A percentile compares a stretch with the other conserved stretches of the same genome.
These are phyloP conservation scores for Bryconaethiops microstoma DNA, from an alignment of 2,797 vertebrate species.

Conservation along the genomic window DNA sequence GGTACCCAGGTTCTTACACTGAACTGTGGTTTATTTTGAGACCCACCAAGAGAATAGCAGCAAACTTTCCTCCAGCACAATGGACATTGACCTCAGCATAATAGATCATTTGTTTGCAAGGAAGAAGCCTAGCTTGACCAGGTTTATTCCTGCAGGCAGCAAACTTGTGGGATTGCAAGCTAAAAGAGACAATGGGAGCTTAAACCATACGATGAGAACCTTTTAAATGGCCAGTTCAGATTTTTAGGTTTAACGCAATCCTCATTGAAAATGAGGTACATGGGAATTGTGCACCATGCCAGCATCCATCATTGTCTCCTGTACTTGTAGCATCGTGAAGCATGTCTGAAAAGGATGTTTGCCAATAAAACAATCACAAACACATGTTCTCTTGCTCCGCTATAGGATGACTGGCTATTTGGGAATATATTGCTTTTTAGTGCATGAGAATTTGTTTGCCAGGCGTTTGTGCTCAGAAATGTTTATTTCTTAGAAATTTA, in stretches of 20 bases:
- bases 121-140: neutral
- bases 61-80: neutral
- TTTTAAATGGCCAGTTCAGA: neutral
- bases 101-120: slow-evolving; percentile 8
- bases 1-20: slow-evolving; percentile 1
- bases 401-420: slow-evolving; percentile 6
- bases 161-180: neutral
- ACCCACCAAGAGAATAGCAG: neutral
- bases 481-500: neutral
- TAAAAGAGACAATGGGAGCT: neutral
- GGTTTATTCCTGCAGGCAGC: neutral
- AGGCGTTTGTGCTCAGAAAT: too few species aligned
- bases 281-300: neutral
- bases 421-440: slow-evolving; percentile 19
- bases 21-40: slow-evolving; percentile 14
- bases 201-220: neutral
- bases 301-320: slow-evolving; percentile 5
- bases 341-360: neutral
- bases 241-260: neutral
- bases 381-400: slow-evolving; percentile 28
- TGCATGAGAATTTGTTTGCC: neutral
- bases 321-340: slow-evolving; percentile 6
- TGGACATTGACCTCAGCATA: neutral
- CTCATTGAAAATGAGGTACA: slow-evolving; percentile 9
- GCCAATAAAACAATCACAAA: slow-evolving; percentile 34